phyloP scores from a whole-genome alignment of 2,113 vertebrate genomes.

The Melozone crissalis region DNA sequence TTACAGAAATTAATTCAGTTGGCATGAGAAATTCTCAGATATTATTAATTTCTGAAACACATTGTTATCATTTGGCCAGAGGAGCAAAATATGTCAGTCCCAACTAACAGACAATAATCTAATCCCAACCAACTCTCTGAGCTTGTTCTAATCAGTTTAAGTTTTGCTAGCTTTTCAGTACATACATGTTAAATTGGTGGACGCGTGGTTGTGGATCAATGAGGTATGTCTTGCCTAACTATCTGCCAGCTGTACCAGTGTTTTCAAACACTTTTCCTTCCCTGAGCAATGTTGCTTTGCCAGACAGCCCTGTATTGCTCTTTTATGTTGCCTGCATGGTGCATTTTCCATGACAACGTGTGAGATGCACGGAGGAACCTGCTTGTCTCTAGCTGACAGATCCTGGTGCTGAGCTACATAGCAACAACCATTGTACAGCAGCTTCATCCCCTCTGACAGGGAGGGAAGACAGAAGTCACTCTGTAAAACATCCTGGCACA shows the following conservation, averaged over 20 bases:
- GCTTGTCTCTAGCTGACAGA: neutral
- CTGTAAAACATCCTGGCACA: neutral
- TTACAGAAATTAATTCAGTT: neutral
- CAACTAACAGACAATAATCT: neutral
- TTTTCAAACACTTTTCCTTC: neutral
- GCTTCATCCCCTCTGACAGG: neutral
- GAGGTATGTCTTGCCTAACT: neutral
- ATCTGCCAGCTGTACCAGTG: neutral
- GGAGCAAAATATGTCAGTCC: neutral
- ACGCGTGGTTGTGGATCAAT: rapidly evolving
- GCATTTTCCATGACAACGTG: rapidly evolving
- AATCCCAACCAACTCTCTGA: neutral
- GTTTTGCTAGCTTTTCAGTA: neutral
- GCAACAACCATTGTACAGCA: rapidly evolving
- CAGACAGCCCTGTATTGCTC: neutral
- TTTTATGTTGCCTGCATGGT: neutral
- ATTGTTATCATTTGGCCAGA: neutral
- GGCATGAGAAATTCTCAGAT: neutral
- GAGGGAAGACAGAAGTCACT: neutral
- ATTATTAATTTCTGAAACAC: neutral
- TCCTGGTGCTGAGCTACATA: rapidly evolving
- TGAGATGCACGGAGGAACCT: neutral
- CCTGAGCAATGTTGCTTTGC: neutral
- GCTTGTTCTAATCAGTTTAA: neutral
- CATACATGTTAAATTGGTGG: neutral